phyloP scores from a whole-genome alignment of 2,888 invertebrate genomes.

The Myathropa florea region DNA sequence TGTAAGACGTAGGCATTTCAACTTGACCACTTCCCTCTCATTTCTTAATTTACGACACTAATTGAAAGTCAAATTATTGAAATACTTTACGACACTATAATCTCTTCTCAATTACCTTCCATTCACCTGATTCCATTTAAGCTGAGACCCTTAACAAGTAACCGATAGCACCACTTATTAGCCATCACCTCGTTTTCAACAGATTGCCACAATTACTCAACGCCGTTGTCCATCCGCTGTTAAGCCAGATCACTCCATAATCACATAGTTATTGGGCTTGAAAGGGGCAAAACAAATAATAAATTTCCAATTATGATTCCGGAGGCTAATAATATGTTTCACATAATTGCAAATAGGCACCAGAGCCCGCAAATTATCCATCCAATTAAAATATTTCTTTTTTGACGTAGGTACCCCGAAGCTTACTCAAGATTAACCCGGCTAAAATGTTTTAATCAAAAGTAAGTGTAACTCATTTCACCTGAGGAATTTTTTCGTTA shows the following conservation, averaged over 20 bases:
- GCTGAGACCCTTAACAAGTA: conserved; percentile 43
- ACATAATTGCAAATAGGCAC: conserved; percentile 60
- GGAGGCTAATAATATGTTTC: conserved; percentile 52
- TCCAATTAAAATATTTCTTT: conserved; percentile 42
- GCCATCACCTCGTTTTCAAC: conserved; percentile 40
- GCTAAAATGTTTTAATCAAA: conserved; percentile 64
- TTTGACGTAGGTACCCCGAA: not conserved
- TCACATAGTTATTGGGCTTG: conserved; percentile 41
- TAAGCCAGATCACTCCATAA: conserved; percentile 23
- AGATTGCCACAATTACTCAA: conserved; percentile 32
- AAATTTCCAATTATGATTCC: conserved; percentile 51
- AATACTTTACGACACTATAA: conserved; percentile 45
- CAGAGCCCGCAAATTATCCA: conserved; percentile 22
- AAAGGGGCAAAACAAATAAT: conserved; percentile 59
- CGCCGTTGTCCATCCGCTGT: conserved; percentile 17
- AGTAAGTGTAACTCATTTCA: conserved; percentile 52
- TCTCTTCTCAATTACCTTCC: conserved; percentile 29
- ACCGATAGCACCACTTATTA: conserved; percentile 19
- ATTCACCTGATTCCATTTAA: conserved; percentile 44
- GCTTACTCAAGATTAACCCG: conserved; percentile 16
- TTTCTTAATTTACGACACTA: conserved; percentile 11
- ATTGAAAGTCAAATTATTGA: conserved; percentile 27
- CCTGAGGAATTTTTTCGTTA: conserved; percentile 8
- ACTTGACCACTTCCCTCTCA: not conserved
- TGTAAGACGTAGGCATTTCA: not conserved